These are phyloP conservation scores for Oreamnos americanus DNA, from an alignment of 2,113 vertebrate genomes.

Conservation along the genomic window DNA sequence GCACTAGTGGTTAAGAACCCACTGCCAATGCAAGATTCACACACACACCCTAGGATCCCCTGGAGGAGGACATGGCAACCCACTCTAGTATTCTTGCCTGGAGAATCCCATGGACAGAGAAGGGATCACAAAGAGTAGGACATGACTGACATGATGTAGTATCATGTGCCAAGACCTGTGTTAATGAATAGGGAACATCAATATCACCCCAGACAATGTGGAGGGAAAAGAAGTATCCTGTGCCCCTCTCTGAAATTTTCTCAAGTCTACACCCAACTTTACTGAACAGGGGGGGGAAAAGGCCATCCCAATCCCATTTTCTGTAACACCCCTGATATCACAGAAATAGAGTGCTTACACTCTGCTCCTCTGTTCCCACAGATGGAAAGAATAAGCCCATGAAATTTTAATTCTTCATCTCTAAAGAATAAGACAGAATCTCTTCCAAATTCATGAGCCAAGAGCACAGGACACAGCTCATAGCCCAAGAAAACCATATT, in stretches of 20 bases:
- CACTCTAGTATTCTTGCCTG: background rate
- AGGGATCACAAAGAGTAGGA: background rate
- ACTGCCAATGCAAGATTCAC: background rate
- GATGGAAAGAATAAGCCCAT: background rate
- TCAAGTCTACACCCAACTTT: background rate
- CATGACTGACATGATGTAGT: background rate
- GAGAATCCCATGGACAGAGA: background rate
- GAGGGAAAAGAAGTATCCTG: background rate
- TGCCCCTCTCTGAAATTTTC: background rate
- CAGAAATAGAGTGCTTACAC: background rate
- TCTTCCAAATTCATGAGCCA: slow-evolving; percentile 1
- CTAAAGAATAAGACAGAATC: background rate
- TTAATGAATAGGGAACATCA: background rate
- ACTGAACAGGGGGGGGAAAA: background rate
- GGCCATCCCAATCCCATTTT: background rate
- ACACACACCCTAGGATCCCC: background rate
- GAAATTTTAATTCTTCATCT: background rate
- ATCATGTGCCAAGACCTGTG: background rate
- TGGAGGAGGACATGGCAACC: background rate
- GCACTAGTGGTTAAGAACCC: background rate
- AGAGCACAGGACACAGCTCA: slow-evolving; percentile 2
- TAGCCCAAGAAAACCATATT: slow-evolving; percentile 36
- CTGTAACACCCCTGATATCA: background rate
- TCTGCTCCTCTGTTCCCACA: background rate
- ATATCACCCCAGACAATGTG: background rate